Conservation (phyloP, 2,888 invertebrate species). For the Tiliacea aurago region DNA sequence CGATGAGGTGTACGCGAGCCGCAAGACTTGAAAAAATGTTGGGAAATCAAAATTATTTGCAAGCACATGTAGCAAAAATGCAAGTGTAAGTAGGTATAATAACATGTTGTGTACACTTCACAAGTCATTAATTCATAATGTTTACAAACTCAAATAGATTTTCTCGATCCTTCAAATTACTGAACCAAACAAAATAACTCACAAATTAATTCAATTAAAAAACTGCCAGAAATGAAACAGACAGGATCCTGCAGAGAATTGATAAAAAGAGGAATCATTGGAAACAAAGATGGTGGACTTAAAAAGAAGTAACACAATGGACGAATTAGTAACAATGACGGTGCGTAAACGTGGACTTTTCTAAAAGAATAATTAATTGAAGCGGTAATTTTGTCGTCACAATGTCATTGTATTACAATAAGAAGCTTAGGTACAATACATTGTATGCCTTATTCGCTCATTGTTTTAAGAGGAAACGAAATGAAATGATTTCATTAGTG, state of each 20-base stretch:
- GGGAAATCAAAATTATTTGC: background rate
- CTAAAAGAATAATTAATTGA: constrained; percentile 55
- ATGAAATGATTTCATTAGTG: constrained; percentile 40
- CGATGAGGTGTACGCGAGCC: no score
- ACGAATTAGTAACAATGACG: constrained; percentile 64
- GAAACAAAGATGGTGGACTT: constrained; percentile 56
- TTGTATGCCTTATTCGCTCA: constrained; percentile 29
- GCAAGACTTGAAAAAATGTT: background rate
- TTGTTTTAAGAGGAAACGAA: constrained; percentile 34
- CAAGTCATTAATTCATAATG: background rate
- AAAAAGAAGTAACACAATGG: constrained; percentile 61
- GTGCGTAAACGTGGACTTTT: constrained; percentile 56
- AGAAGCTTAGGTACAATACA: constrained; percentile 20
- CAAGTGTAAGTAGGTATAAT: background rate
- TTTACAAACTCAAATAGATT: background rate
- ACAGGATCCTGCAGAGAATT: constrained; percentile 45
- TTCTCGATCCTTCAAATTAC: constrained; percentile 4
- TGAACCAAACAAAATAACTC: constrained; percentile 10
- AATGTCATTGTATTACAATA: constrained; percentile 47
- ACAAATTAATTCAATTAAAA: constrained; percentile 19
- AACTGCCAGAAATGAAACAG: constrained; percentile 39
- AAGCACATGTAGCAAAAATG: no score
- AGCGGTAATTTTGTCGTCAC: constrained; percentile 42
- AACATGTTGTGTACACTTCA: background rate
- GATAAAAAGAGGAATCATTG: constrained; percentile 61